These are phyloP conservation scores for Poeciliopsis infans DNA, from an alignment of 2,797 vertebrate species.

Conservation along the genomic window DNA sequence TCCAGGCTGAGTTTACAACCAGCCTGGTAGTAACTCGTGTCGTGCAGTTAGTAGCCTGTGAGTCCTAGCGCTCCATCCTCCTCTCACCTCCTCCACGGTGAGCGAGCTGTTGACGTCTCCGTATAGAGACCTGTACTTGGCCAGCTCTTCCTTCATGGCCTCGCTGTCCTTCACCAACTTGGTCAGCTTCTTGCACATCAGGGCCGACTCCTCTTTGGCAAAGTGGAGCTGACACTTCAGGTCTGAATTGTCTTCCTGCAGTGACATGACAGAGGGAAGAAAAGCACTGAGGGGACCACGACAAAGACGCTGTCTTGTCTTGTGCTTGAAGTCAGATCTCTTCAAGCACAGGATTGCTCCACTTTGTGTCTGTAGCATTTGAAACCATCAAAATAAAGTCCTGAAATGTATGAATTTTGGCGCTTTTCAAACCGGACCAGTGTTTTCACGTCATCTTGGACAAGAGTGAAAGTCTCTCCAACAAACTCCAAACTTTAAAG, in stretches of 20 bases:
- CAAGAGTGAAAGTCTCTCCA: neutral
- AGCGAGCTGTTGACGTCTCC: conserved; percentile 92
- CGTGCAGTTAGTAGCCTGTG: neutral
- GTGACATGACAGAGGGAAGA: conserved; percentile 15
- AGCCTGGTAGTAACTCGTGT: neutral
- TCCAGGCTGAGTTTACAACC: neutral
- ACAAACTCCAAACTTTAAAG: conserved; percentile 1
- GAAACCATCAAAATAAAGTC: neutral
- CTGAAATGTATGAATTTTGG: neutral
- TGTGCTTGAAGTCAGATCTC: neutral
- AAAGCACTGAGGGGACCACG: conserved; percentile 22
- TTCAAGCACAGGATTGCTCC: neutral
- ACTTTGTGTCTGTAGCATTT: neutral
- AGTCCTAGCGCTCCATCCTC: neutral
- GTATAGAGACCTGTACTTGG: conserved; percentile 90
- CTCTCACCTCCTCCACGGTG: conserved; percentile 86
- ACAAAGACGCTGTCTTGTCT: conserved; percentile 2
- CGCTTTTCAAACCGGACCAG: neutral
- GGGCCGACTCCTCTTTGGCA: conserved; percentile 95
- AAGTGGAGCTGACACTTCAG: conserved; percentile 98
- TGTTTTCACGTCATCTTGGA: neutral
- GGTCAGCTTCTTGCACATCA: conserved; percentile 98
- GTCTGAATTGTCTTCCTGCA: conserved; percentile 94
- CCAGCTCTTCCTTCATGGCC: conserved; percentile 94
- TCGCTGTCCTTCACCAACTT: conserved; percentile 96